phyloP scores from a whole-genome alignment of 2,113 vertebrate species.

The Perca schrenkii region DNA sequence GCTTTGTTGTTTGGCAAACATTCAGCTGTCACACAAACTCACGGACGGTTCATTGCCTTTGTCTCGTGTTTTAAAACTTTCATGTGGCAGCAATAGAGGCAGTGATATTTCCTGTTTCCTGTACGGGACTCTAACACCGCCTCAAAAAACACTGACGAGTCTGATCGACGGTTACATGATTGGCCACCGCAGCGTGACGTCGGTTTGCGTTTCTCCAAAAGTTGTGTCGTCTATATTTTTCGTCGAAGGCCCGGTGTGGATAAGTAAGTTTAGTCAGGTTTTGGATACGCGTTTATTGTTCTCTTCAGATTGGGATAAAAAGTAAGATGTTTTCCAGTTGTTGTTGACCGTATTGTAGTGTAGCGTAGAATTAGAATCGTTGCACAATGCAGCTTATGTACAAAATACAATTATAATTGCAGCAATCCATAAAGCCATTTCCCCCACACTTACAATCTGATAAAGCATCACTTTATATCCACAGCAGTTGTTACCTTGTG shows the following conservation, averaged over 20 bases:
- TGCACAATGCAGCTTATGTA: not conserved
- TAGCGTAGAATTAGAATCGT: constrained; percentile 1
- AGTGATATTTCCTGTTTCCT: too few relatives aligned
- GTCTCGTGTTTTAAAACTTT: too few relatives aligned
- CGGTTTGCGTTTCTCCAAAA: too few relatives aligned
- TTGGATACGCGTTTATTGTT: not conserved
- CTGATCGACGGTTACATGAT: too few relatives aligned
- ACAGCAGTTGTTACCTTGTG: not conserved
- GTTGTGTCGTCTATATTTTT: too few relatives aligned
- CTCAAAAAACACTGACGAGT: too few relatives aligned
- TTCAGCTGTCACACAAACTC: too few relatives aligned
- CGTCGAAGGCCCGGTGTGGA: not conserved
- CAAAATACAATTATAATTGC: constrained; percentile 2
- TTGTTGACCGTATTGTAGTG: not conserved
- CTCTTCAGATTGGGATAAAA: not conserved
- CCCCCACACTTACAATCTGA: not conserved
- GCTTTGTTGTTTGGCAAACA: too few relatives aligned
- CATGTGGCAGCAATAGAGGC: too few relatives aligned
- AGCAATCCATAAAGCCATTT: not conserved
- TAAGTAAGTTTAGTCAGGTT: not conserved
- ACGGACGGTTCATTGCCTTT: too few relatives aligned
- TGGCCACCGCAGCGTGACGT: too few relatives aligned
- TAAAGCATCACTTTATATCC: not conserved
- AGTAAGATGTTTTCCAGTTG: not conserved
- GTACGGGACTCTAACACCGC: too few relatives aligned